Percentiles rank a stretch among this genome's conserved stretches.
These are phyloP conservation scores for Itoplectis maculator DNA, from an alignment of 2,888 invertebrate species.

Conservation along the genomic window DNA sequence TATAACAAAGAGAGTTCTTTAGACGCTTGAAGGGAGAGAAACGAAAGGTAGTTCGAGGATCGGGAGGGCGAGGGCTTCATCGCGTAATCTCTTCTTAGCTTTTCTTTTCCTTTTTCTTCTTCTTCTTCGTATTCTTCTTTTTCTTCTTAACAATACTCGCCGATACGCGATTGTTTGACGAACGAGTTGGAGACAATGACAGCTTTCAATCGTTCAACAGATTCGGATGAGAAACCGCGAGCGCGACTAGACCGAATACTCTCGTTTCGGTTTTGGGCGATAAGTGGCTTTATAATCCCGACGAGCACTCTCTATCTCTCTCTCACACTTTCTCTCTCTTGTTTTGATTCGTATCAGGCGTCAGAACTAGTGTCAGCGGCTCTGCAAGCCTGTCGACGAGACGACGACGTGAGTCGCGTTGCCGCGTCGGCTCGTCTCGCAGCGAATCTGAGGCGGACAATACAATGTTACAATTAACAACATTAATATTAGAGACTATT, in stretches of 20 bases:
- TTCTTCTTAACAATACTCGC: slow-evolving; percentile 35
- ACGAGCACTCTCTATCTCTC: slow-evolving; percentile 69
- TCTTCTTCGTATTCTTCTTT: too few species aligned
- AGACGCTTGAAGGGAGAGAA: slow-evolving; percentile 44
- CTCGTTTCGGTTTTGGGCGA: slow-evolving; percentile 55
- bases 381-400: slow-evolving; percentile 52
- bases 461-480: slow-evolving; percentile 79
- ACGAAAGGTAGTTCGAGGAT: slow-evolving; percentile 46
- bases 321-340: slow-evolving; percentile 60
- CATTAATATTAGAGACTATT: slow-evolving; percentile 87
- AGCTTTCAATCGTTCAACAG: slow-evolving; percentile 57
- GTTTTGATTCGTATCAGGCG: slow-evolving; percentile 52
- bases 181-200: slow-evolving; percentile 26
- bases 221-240: slow-evolving; percentile 60
- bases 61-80: slow-evolving; percentile 44
- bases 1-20: slow-evolving; percentile 63
- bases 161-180: slow-evolving; percentile 48
- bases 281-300: slow-evolving; percentile 45
- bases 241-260: slow-evolving; percentile 66
- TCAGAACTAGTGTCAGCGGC: slow-evolving; percentile 47
- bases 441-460: slow-evolving; percentile 80
- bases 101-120: slow-evolving; percentile 36
- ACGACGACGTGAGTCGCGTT: slow-evolving; percentile 61
- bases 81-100: slow-evolving; percentile 25
- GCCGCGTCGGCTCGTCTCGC: slow-evolving; percentile 70